A percentile compares a stretch with the other conserved stretches of the same genome.
Evolutionary conservation across 2,888 invertebrate species (phyloP).

Genomic region (Ceriagrion tenellum): DNA sequence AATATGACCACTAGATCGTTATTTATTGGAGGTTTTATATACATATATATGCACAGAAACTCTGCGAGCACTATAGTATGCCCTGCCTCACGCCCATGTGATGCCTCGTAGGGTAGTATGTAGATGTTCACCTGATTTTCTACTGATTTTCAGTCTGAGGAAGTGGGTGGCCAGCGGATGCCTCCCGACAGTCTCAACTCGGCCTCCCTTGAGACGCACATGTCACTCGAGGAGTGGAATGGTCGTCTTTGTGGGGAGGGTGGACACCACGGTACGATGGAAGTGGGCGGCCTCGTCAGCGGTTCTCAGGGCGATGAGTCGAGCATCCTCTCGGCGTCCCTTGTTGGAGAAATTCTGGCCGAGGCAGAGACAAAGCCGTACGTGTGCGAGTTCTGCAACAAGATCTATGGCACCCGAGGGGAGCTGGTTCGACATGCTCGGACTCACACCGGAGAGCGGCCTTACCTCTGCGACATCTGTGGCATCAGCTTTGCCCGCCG

Average conservation of each 20-base stretch:
- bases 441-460: neutral
- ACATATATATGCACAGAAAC: too few relatives aligned
- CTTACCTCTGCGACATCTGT: conserved; percentile 29
- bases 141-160: neutral
- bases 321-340: neutral
- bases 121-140: too few relatives aligned
- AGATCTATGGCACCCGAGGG: neutral
- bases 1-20: too few relatives aligned
- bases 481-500: neutral
- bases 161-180: neutral
- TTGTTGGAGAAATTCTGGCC: neutral
- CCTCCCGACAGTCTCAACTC: neutral
- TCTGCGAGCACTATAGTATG: too few relatives aligned
- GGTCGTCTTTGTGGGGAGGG: neutral
- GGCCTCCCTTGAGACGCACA: neutral
- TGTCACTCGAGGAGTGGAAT: neutral
- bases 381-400: conserved; percentile 8
- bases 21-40: too few relatives aligned
- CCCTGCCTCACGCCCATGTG: too few relatives aligned
- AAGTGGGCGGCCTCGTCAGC: neutral
- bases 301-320: neutral
- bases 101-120: too few relatives aligned
- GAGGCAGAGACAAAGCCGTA: neutral
- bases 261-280: neutral
- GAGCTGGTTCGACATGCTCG: neutral